A percentile compares a stretch with the other conserved stretches of the same genome.
Evolutionary conservation across 30 jellyfish, hydroid and myxozoan genomes (phyloP).

Genomic region (Haliclystus octoradiatus): DNA sequence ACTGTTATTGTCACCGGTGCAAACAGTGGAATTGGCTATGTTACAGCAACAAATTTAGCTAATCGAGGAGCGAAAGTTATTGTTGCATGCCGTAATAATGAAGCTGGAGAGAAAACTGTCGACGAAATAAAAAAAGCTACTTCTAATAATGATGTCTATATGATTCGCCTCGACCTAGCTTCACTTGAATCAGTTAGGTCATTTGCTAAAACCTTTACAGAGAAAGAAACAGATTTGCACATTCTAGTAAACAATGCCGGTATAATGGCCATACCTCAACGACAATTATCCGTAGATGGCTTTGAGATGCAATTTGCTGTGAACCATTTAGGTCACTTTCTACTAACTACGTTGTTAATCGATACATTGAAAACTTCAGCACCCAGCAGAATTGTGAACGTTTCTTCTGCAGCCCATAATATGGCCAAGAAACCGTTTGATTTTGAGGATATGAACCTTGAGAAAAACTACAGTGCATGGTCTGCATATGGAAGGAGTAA

Average conservation of each 20-base stretch:
- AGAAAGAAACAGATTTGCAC: slow-evolving; percentile 40
- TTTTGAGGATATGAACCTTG: slow-evolving; percentile 22
- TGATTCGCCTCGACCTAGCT: slow-evolving; percentile 52
- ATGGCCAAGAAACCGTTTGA: too few species aligned
- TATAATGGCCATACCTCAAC: slow-evolving; percentile 31
- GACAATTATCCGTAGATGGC: slow-evolving; percentile 75
- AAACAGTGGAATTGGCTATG: too few species aligned
- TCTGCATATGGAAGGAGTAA: slow-evolving; percentile 51
- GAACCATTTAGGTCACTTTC: too few species aligned
- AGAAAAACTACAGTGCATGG: slow-evolving; percentile 5
- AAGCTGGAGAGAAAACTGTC: too few species aligned
- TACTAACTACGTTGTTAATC: slow-evolving; percentile 54
- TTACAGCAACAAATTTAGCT: too few species aligned
- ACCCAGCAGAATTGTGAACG: slow-evolving; percentile 70
- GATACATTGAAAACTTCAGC: slow-evolving; percentile 48
- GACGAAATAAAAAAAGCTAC: too few species aligned
- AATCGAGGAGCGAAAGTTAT: too few species aligned
- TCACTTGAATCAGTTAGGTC: slow-evolving; percentile 63
- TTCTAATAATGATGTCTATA: slow-evolving; percentile 29
- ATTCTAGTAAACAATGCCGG: slow-evolving; percentile 94
- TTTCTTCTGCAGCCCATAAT: slow-evolving; percentile 54
- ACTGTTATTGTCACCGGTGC: too few species aligned
- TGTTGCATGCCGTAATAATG: too few species aligned
- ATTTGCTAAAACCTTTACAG: slow-evolving; percentile 39
- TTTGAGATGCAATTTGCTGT: slow-evolving; percentile 69